phyloP scores from a whole-genome alignment of 2,113 vertebrate species.

The Butastur rufipennis region DNA sequence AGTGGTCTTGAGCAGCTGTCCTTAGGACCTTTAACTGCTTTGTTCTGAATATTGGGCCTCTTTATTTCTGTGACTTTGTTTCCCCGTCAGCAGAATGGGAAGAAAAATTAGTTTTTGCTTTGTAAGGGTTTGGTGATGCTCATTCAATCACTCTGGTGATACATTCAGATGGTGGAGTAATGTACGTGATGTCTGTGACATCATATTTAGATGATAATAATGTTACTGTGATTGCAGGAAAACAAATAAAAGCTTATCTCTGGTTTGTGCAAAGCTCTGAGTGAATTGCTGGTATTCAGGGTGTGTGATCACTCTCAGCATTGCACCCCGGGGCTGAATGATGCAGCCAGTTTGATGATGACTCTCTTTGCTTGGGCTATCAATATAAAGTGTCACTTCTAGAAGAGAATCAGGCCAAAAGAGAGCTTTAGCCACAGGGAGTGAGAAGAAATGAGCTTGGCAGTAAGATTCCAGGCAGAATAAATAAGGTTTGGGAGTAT shows the following conservation, averaged over 20 bases:
- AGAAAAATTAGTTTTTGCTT: background rate
- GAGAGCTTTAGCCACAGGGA: background rate
- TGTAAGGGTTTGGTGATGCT: background rate
- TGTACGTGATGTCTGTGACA: accelerated
- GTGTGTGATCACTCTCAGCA: background rate
- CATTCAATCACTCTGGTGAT: background rate
- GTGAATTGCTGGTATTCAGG: background rate
- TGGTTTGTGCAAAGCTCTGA: background rate
- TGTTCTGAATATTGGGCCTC: background rate
- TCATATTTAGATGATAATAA: background rate
- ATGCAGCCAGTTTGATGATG: background rate
- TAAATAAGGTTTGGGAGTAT: background rate
- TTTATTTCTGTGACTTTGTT: background rate
- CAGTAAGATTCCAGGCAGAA: background rate
- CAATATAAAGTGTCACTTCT: conserved; percentile 29
- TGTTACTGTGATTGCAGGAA: background rate
- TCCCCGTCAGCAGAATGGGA: background rate
- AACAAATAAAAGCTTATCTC: background rate
- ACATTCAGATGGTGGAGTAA: background rate
- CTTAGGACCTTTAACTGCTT: background rate
- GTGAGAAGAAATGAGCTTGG: background rate
- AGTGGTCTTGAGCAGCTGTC: background rate
- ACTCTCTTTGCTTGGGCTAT: background rate
- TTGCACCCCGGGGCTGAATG: background rate
- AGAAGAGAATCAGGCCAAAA: background rate